Evolutionary conservation across 2,797 vertebrate species (phyloP), one percentile per base, ranked within the genome.

Genomic region (Psittacula derbiana): DNA sequence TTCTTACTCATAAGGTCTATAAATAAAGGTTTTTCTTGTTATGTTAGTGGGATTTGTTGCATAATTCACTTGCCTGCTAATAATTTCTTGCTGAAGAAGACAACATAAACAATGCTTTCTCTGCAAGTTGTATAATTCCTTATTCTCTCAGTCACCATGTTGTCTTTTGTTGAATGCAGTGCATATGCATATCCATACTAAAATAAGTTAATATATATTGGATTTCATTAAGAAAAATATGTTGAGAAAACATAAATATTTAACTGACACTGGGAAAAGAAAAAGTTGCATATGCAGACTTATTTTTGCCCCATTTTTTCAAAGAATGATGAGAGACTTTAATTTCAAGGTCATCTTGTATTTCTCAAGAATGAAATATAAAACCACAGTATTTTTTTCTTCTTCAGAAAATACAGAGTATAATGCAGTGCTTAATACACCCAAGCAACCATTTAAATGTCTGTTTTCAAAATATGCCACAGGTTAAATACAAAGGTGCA

Each of bases 171-270:
- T 79, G 6, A 60, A 33, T 71, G 46, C 31, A 76, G 52, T 71
- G n/a, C 38, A 53, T 87, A 73, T 80, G 24, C 46, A 91, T 78
- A 87, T 31, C 41, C 44, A 49, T 80, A 82, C 27, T 76, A 81
- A 93, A 36, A 88, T 85, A 82, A 82, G 65, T 57, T 85, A 76
- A 82, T 73, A 57, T 36, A 61, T 46, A 74, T 27, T 65, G 85
- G 12, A 87, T 80, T 94, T 91, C 16, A 8, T 89, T 93, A 83
- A 90, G 55, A 69, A 93, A 91, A 85, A 43, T 71, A 74, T 41
- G 6, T 90, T 64, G 40, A 83, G 33, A 67, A 87, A 89, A 49
- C 47, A 94, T 89, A 95, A 93, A 91, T 87, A 94, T 95, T 96
- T 92, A 91, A 92, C 44, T 87, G 75, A 67, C 69, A 58, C 24